Percentiles rank a stretch among this genome's conserved stretches.
phyloP scores from a whole-genome alignment of 2,888 invertebrate genomes.

The Mechanitis messenoides region DNA sequence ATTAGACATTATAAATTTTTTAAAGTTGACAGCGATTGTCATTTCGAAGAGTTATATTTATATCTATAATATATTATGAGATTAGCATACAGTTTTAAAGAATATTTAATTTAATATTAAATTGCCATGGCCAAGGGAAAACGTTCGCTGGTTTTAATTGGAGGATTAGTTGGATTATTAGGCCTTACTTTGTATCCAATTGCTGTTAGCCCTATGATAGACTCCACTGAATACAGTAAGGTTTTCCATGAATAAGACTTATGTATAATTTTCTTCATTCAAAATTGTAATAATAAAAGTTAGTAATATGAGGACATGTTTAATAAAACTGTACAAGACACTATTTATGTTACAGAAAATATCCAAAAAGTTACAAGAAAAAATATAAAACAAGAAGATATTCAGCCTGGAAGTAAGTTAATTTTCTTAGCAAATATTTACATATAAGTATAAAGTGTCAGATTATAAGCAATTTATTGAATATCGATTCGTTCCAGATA shows the following conservation, averaged over 20 bases:
- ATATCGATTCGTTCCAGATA: slow-evolving; percentile 61
- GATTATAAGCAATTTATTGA: background rate
- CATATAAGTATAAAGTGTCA: background rate
- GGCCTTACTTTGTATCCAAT: slow-evolving; percentile 77
- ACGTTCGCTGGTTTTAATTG: slow-evolving; percentile 71
- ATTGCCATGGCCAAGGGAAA: slow-evolving; percentile 51
- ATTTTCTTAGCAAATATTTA: background rate
- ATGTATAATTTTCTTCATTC: background rate
- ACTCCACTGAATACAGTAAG: slow-evolving; percentile 80
- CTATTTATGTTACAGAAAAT: slow-evolving; percentile 58
- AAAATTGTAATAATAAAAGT: background rate
- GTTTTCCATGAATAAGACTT: slow-evolving; percentile 2
- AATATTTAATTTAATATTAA: slow-evolving; percentile 17
- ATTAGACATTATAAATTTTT: background rate
- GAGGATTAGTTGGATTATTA: slow-evolving; percentile 73
- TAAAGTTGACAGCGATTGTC: background rate
- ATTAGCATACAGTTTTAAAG: background rate
- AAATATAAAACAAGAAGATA: slow-evolving; percentile 74
- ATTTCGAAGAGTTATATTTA: background rate
- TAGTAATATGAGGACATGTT: no score
- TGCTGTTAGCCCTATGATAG: slow-evolving; percentile 78
- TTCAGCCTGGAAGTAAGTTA: slow-evolving; percentile 79
- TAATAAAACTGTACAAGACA: no score
- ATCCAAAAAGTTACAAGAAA: slow-evolving; percentile 71
- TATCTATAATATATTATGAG: slow-evolving; percentile 8